These are phyloP conservation scores for Anoura caudifer DNA, from an alignment of 2,113 vertebrate species.

Conservation along the genomic window DNA sequence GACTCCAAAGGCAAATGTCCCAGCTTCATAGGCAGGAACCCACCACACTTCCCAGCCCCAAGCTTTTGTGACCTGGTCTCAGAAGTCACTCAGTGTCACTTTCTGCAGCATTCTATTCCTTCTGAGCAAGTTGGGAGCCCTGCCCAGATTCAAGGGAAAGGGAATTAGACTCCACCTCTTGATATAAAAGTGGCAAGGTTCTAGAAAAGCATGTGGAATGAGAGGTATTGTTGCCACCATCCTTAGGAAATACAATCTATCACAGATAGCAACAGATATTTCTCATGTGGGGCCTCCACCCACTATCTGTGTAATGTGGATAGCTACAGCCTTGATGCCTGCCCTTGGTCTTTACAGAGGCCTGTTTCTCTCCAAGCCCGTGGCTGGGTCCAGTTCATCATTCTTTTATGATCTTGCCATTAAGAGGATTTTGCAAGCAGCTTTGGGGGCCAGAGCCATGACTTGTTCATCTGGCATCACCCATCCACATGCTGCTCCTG, in stretches of 20 bases:
- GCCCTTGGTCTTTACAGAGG: background rate
- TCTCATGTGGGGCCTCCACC: background rate
- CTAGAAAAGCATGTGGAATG: background rate
- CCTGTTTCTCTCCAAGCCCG: background rate
- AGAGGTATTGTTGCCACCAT: too few species aligned
- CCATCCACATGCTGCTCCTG: background rate
- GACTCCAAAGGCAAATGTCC: background rate
- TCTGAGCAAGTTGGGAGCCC: background rate
- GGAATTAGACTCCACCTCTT: background rate
- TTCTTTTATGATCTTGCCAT: background rate
- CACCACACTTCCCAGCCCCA: background rate
- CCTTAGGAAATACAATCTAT: background rate
- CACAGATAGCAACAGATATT: background rate
- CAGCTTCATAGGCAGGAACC: background rate
- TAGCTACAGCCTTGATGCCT: background rate
- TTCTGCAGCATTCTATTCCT: background rate
- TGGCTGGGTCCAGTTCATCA: background rate
- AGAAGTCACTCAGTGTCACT: background rate
- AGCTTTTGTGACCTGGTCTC: background rate
- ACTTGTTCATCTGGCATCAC: background rate
- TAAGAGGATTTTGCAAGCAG: constrained; percentile 31
- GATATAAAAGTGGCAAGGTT: background rate
- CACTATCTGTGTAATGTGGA: background rate
- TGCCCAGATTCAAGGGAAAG: background rate
- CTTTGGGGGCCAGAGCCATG: background rate